Evolutionary conservation across 2,888 invertebrate genomes (phyloP), one percentile per base, ranked within the genome.

Genomic region (Micropterix aruncella): DNA sequence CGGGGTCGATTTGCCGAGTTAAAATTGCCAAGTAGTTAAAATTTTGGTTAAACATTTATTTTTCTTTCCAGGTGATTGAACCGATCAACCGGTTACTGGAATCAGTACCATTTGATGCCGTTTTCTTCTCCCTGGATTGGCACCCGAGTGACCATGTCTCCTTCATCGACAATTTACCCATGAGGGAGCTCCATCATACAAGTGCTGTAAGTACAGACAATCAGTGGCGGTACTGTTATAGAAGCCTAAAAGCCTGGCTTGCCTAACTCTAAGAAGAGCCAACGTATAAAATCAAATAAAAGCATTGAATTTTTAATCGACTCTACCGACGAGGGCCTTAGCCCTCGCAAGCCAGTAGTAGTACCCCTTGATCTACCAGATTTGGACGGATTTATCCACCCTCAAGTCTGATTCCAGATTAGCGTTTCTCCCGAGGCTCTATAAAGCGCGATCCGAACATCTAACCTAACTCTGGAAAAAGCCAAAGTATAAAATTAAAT

Each of bases 81-180:
- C 88, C 93, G 1, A 93, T 93, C 55, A 95, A 96, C 70, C 75
- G 79, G 37, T 69, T 94, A 37, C 66, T 92, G 59, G 85, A 86
- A 43, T 75, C 79, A 0, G 82, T 90, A 7, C 74, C 79, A 44
- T 95, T 94, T 62, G 88, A 93, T 66, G 78, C 82, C 18, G 81
- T 92, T 39, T 89, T 91, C 64, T 97, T 95, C 69, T 91, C 95
- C 0, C 73, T 89, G 54, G 97, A 97, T 70, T 97, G 96, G 95
- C 97, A 97, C 70, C 96, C 96, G 0, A 80, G 82, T 37, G 85
- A 94, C 67, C 94, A 94, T 65, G 90, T 96, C 36, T 95, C 95
- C 4, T 97, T 97, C 66, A 84, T 93, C 52, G 95, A 96, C 61
- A 96, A 96, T 65, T 78, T 93, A 46, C 76, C 79, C 49, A 71